Evolutionary conservation across 2,113 vertebrate species (phyloP), one percentile per base, ranked within the genome.

Genomic region (Polyodon spathula): DNA sequence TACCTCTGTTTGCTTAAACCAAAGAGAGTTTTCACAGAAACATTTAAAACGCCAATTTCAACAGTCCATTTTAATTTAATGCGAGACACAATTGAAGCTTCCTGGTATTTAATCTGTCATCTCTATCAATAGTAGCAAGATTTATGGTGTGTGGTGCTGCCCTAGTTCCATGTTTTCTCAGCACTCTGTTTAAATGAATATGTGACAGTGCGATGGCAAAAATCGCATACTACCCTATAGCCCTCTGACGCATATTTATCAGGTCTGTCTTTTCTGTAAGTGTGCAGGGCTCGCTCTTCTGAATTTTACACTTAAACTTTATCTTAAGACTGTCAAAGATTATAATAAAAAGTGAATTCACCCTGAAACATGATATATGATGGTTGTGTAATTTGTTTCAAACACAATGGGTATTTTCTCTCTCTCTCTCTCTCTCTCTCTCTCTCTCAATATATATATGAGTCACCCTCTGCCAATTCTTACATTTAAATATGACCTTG

Each of bases 121-220:
- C 38, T 16, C 50, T 39, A 40, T 61, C 59, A 61, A 9, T 40
- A 50, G 50, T 40, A 44, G 38, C 46, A 51, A 58, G 40, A 46
- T 56, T 44, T 55, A 63, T 44, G 52, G 37, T 16, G 40, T 54
- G 40, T 39, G 51, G 15, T 40, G 37, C 53, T 56, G 60, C 41
- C 60, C 51, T 54, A 54, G 37, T 63, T 55, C 42, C 17, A 40
- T 41, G 54, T 48, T 41, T 46, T 63, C 53, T 53, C 40, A 48
- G 16, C 46, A 60, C 58, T 55, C 57, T 46, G 57, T 64, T 56
- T 16, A 27, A 56, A 54, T 60, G 54, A 60, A 54, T 52, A 48
- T 37, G 27, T 10, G 46, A 60, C 51, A 60, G 40, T 10, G 41
- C 52, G 8, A 44, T 44, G 40, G 44, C 44, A 46, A 65, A 65